Conservation (phyloP, 2,797 vertebrate genomes). For the Heteromormyrus szaboi region DNA sequence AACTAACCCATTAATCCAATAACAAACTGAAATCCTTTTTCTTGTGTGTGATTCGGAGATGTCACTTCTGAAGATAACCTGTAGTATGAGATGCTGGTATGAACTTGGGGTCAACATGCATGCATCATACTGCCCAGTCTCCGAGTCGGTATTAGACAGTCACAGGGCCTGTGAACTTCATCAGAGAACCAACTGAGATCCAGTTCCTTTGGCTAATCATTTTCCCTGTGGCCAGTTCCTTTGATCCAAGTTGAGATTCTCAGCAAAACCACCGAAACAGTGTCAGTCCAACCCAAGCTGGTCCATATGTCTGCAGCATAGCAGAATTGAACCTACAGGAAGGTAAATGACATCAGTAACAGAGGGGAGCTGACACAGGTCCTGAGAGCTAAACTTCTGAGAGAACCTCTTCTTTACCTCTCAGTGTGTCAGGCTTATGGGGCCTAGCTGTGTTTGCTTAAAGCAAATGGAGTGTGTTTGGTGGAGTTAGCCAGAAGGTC, state of each 20-base stretch:
- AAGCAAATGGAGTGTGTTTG: conserved; percentile 9
- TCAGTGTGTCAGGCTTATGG: conserved; percentile 9
- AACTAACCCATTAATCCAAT: background rate
- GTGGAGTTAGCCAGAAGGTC: background rate
- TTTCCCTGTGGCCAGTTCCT: background rate
- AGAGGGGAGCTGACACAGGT: background rate
- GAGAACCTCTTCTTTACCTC: conserved; percentile 2
- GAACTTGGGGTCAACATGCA: background rate
- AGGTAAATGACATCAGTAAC: background rate
- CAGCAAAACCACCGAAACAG: background rate
- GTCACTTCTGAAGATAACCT: background rate
- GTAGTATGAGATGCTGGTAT: background rate
- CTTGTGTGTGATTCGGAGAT: background rate
- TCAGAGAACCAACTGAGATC: background rate
- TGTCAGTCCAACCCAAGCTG: background rate
- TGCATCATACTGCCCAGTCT: background rate
- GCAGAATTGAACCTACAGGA: background rate
- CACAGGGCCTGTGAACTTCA: background rate
- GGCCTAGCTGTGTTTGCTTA: conserved; percentile 9
- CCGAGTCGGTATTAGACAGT: background rate
- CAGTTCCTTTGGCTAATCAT: background rate
- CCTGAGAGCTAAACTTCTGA: background rate
- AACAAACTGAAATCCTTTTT: background rate
- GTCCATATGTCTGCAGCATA: background rate
- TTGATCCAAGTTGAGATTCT: background rate